phyloP scores from a whole-genome alignment of 2,113 vertebrate genomes.

The Paraplagusia blochii region DNA sequence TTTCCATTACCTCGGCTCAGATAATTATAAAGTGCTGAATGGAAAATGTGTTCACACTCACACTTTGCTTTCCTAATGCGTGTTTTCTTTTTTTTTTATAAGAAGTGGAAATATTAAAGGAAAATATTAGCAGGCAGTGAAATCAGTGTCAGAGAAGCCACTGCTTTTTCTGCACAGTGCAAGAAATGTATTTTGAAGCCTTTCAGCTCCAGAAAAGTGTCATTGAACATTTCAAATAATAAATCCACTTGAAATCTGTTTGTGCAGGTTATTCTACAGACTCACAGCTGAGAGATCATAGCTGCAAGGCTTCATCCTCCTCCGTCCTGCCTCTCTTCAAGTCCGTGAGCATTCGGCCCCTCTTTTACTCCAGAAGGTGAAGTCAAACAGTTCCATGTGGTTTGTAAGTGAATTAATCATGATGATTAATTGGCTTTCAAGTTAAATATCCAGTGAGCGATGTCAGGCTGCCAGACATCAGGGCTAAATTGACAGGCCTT shows the following conservation, averaged over 20 bases:
- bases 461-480: slow-evolving; percentile 77
- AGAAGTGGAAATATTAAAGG: slow-evolving; percentile 31
- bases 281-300: slow-evolving; percentile 48
- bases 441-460: slow-evolving; percentile 79
- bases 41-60: slow-evolving; percentile 46
- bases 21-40: slow-evolving; percentile 46
- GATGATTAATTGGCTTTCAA: slow-evolving; percentile 82
- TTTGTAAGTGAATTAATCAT: slow-evolving; percentile 81
- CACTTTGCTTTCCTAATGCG: slow-evolving; percentile 26
- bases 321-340: slow-evolving; percentile 38
- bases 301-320: slow-evolving; percentile 38
- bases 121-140: slow-evolving; percentile 38
- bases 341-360: slow-evolving; percentile 27
- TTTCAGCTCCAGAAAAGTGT: no score
- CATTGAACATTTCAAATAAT: slow-evolving; percentile 19
- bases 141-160: slow-evolving; percentile 5
- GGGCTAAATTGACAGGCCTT: slow-evolving; percentile 78
- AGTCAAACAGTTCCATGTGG: slow-evolving; percentile 74
- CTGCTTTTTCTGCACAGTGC: slow-evolving; percentile 13
- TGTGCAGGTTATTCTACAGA: slow-evolving; percentile 17
- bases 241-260: slow-evolving; percentile 13
- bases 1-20: slow-evolving; percentile 47
- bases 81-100: slow-evolving; percentile 37
- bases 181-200: slow-evolving; percentile 49
- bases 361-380: slow-evolving; percentile 57